Percentiles rank a stretch among this genome's conserved stretches.
Conservation (phyloP, 2,797 vertebrate genomes). For the Eurystomus glaucurus region DNA sequence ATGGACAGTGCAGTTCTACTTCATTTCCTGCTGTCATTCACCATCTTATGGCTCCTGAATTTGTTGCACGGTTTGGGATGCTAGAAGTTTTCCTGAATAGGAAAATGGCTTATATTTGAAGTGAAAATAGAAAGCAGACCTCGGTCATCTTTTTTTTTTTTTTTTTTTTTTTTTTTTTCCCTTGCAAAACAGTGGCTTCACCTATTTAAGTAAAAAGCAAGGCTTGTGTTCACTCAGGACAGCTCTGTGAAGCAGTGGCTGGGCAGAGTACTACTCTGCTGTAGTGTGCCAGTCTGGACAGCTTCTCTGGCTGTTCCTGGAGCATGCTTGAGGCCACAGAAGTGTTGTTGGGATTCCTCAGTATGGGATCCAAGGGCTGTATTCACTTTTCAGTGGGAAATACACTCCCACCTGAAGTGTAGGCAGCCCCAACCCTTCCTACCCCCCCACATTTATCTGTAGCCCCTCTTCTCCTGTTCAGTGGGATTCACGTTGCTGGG, state of each 20-base stretch:
- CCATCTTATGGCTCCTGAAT: neutral
- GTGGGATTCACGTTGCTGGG: constrained; percentile 24
- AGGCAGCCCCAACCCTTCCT: neutral
- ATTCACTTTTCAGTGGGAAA: constrained; percentile 12
- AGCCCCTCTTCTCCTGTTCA: neutral
- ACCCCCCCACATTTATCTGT: neutral
- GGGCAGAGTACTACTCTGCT: neutral
- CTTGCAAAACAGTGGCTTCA: neutral
- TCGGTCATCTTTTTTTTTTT: neutral
- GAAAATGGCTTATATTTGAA: neutral
- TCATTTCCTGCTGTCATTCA: neutral
- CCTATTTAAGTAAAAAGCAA: neutral
- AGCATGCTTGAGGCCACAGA: neutral
- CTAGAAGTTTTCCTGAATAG: neutral
- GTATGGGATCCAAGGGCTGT: neutral
- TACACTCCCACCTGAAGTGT: neutral
- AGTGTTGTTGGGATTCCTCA: neutral
- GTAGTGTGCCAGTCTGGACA: neutral
- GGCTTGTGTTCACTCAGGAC: neutral
- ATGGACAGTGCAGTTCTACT: neutral
- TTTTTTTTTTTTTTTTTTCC: neutral
- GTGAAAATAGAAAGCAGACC: neutral
- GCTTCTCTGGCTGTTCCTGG: neutral
- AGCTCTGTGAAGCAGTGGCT: neutral
- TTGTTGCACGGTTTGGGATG: neutral